Evolutionary conservation across 2,113 vertebrate genomes (phyloP).

Genomic region (Cynocephalus volans): DNA sequence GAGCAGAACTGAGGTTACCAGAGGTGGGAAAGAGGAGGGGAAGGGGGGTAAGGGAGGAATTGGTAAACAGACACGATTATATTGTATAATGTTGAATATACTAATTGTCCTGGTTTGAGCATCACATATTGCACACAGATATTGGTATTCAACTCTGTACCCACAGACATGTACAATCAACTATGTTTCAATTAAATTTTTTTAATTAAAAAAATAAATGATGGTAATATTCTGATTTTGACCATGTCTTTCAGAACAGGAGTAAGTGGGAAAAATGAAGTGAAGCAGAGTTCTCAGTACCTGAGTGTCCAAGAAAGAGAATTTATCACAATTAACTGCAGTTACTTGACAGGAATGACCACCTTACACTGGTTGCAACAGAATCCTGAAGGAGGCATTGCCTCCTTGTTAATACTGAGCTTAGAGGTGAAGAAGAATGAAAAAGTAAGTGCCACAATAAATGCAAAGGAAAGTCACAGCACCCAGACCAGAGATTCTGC

Average conservation of each 20-base stretch:
- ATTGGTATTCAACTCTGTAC: too few species aligned
- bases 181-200: too few species aligned
- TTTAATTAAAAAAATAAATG: too few species aligned
- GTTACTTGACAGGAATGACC: not conserved
- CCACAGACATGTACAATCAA: too few species aligned
- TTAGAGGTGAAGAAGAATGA: slow-evolving; percentile 46
- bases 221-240: not conserved
- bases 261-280: not conserved
- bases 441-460: slow-evolving; percentile 8
- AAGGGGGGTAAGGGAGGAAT: too few species aligned
- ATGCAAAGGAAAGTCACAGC: not conserved
- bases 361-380: slow-evolving; percentile 30
- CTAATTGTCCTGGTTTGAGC: too few species aligned
- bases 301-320: slow-evolving; percentile 45
- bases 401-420: slow-evolving; percentile 54
- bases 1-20: too few species aligned
- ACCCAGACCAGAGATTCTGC: not conserved
- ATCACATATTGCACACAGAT: too few species aligned
- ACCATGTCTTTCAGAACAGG: slow-evolving; percentile 34
- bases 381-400: not conserved
- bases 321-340: not conserved
- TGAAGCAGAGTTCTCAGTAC: not conserved
- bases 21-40: too few species aligned
- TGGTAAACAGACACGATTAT: too few species aligned
- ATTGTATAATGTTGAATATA: too few species aligned